Evolutionary conservation across 2,113 vertebrate species (phyloP).

Genomic region (Elaphurus davidianus): DNA sequence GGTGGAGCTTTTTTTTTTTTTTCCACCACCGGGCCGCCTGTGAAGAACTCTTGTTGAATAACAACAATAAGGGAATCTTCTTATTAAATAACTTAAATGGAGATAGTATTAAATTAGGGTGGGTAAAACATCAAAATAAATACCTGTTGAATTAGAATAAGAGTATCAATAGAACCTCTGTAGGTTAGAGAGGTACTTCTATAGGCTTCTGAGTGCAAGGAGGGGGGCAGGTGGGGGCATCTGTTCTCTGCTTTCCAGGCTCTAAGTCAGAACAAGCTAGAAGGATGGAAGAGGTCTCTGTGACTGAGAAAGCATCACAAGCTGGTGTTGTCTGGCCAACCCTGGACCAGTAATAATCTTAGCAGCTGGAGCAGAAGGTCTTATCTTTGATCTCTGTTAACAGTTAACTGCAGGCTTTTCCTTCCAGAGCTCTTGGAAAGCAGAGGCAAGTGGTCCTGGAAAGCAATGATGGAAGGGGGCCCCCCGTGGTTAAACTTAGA

Average conservation of each 20-base stretch:
- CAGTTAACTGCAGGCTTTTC: background rate
- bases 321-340: background rate
- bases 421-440: background rate
- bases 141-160: background rate
- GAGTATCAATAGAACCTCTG: background rate
- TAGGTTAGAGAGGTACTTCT: background rate
- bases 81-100: background rate
- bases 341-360: background rate
- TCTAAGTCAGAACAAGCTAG: background rate
- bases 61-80: background rate
- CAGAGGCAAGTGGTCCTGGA: background rate
- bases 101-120: background rate
- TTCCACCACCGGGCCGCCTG: background rate
- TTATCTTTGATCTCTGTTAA: background rate
- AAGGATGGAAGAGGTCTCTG: background rate
- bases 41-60: background rate
- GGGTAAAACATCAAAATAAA: background rate
- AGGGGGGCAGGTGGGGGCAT: background rate
- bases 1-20: background rate
- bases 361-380: background rate
- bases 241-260: background rate
- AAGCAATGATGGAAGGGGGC: background rate
- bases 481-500: background rate
- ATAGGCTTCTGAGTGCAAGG: background rate
- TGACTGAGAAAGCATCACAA: background rate